Evolutionary conservation across 2,888 invertebrate genomes (phyloP).

Genomic region (Tolmerus cingulatus): DNA sequence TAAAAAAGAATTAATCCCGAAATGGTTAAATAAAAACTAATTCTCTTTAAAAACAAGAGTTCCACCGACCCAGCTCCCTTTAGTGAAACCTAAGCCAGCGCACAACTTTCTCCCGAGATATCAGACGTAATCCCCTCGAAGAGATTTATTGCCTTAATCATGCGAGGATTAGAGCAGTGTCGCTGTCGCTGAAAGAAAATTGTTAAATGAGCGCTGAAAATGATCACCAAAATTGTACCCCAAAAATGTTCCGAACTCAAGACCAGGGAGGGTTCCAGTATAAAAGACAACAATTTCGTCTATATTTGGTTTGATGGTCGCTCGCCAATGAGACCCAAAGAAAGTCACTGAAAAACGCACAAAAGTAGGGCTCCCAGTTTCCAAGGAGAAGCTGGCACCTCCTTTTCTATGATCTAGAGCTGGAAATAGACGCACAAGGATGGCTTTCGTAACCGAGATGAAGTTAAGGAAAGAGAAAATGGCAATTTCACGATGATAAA

Average conservation of each 20-base stretch:
- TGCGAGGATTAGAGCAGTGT: conserved; percentile 44
- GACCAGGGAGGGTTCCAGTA: neutral
- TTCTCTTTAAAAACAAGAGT: neutral
- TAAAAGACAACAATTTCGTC: neutral
- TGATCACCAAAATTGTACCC: conserved; percentile 41
- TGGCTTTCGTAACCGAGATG: neutral
- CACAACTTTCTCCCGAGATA: neutral
- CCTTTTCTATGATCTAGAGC: neutral
- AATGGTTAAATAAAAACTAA: neutral
- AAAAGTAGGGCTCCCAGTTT: neutral
- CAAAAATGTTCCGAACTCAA: neutral
- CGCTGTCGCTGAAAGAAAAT: conserved; percentile 49
- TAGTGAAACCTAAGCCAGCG: neutral
- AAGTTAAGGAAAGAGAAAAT: neutral
- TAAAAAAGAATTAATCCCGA: neutral
- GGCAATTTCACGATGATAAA: conserved; percentile 39
- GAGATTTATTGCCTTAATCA: conserved; percentile 46
- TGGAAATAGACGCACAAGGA: neutral
- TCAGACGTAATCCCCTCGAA: conserved; percentile 33
- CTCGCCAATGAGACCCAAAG: neutral
- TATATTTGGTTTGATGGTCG: conserved; percentile 23
- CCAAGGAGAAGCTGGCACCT: neutral
- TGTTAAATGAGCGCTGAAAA: conserved; percentile 50
- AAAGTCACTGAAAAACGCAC: neutral
- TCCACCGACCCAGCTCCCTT: neutral